These are phyloP conservation scores for Clostera curtula DNA, from an alignment of 2,888 invertebrate species.

Conservation along the genomic window DNA sequence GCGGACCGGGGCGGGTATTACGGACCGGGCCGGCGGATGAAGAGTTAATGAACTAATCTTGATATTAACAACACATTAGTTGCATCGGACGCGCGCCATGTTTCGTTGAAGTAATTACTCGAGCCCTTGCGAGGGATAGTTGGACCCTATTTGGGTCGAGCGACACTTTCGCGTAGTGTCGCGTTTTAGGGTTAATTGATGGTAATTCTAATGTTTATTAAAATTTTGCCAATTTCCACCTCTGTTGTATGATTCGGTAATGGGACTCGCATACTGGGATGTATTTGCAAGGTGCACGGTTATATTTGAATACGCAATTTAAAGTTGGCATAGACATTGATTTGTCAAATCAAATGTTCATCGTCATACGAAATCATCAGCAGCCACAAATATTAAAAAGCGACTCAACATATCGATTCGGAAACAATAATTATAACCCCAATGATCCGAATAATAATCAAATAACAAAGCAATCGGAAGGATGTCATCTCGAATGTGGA, in stretches of 20 bases:
- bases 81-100: conserved; percentile 59
- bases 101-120: conserved; percentile 43
- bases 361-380: not conserved
- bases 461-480: conserved; percentile 63
- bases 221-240: conserved; percentile 21
- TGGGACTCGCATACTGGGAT: too few species aligned
- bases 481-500: conserved; percentile 45
- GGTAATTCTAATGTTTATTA: conserved; percentile 34
- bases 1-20: conserved; percentile 26
- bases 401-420: conserved; percentile 16
- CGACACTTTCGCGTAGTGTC: conserved; percentile 26
- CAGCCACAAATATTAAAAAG: too few species aligned
- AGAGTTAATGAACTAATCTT: conserved; percentile 73
- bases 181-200: conserved; percentile 34
- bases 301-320: too few species aligned
- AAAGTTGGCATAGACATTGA: too few species aligned
- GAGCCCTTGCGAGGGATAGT: conserved; percentile 38
- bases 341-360: conserved; percentile 3
- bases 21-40: conserved; percentile 45
- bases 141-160: conserved; percentile 21
- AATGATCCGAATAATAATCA: conserved; percentile 63
- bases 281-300: too few species aligned
- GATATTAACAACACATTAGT: conserved; percentile 74
- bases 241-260: not conserved
- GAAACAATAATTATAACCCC: conserved; percentile 31